Conservation (phyloP, 2,113 vertebrate species). For the Mirza zaza region DNA sequence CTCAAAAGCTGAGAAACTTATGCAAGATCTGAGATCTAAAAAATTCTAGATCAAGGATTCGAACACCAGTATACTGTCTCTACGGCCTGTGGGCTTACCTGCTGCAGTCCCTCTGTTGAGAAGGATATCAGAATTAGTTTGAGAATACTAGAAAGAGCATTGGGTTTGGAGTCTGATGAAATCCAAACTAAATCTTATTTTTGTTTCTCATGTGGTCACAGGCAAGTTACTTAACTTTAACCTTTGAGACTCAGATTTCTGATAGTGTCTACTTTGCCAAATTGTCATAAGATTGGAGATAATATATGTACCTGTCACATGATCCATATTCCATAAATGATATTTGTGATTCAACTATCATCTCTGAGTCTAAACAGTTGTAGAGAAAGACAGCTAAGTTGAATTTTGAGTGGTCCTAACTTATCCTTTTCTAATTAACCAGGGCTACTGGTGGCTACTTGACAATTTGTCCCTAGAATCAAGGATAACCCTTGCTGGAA, state of each 20-base stretch:
- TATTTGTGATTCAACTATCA: constrained; percentile 27
- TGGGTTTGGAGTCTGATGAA: background rate
- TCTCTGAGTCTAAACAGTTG: background rate
- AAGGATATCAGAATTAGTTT: background rate
- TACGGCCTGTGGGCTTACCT: background rate
- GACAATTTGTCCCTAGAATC: background rate
- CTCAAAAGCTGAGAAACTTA: constrained; percentile 1
- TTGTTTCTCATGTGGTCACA: background rate
- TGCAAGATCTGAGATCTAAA: background rate
- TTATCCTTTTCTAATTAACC: constrained; percentile 22
- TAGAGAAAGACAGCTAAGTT: background rate
- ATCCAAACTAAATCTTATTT: background rate
- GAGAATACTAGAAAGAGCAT: background rate
- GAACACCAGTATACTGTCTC: constrained; percentile 47
- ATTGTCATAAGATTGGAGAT: constrained; percentile 18
- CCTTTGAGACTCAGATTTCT: constrained; percentile 23
- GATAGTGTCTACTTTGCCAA: background rate
- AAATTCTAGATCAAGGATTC: constrained; percentile 46
- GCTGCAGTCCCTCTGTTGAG: background rate
- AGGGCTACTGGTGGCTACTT: background rate
- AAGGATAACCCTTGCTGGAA: background rate
- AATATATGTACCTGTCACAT: background rate
- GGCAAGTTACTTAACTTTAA: constrained; percentile 37
- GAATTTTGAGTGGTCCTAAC: background rate
- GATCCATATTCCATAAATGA: background rate